These are phyloP conservation scores for Puffinus mauretanicus DNA, from an alignment of 2,113 vertebrate genomes.

Conservation along the genomic window DNA sequence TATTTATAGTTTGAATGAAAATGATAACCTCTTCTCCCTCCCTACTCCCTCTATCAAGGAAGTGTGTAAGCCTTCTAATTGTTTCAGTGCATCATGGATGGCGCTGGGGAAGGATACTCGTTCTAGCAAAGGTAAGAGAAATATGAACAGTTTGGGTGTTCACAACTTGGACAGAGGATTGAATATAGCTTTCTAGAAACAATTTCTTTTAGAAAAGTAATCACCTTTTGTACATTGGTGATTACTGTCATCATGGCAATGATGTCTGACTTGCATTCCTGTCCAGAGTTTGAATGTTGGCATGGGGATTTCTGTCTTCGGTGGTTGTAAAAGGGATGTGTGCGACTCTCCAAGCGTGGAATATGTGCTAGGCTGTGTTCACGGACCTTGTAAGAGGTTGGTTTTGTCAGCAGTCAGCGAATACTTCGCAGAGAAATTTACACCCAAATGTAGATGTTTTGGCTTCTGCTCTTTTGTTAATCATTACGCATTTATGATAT, in stretches of 20 bases:
- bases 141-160: neutral
- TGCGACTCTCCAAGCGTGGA: neutral
- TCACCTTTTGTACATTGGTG: neutral
- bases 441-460: neutral
- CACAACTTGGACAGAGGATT: neutral
- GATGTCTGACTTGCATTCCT: conserved; percentile 66
- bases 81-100: neutral
- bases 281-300: conserved; percentile 53
- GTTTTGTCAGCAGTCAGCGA: neutral
- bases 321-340: neutral
- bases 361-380: neutral
- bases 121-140: neutral
- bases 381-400: neutral
- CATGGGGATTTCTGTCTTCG: conserved; percentile 66
- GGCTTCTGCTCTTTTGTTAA: neutral
- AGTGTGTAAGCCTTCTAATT: rapidly evolving
- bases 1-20: neutral
- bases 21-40: neutral
- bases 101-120: neutral
- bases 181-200: neutral
- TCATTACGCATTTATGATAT: neutral
- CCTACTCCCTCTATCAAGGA: neutral
- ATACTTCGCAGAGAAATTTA: neutral
- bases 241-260: conserved; percentile 30
- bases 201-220: neutral